Base-by-base conservation (phyloP, 92 coral and sea anemone species). In the Phenganax marumi region DNA sequence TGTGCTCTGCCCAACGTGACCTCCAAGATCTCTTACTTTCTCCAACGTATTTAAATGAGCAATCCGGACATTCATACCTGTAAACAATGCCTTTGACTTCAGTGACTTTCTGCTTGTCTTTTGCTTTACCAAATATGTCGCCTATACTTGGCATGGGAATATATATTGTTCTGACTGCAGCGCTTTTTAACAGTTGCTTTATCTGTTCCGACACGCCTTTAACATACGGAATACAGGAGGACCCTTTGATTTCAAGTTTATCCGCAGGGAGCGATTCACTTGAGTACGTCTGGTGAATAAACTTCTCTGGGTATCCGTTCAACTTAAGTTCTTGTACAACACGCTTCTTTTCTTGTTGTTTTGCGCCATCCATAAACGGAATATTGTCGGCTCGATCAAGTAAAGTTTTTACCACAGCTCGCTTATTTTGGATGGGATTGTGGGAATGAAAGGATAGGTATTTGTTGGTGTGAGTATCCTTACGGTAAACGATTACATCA, bases 401-500 rank as follows among this genome's bases (percentile, higher is more conserved):
- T 33, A 80, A 72, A 54, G 75, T 39, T 50, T 80, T 80, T 64
- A 80, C 51, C 13, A 80, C 75, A 21, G 84, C 56, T 26, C 43
- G 52, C 64, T 80, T 80, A 63, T 70, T 58, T 47, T 58, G 70
- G n/a, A 49, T 52, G 64, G 70, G 82, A 50, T 47, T 55, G 64
- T 77, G 82, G 52, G 76, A 80, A 50, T 21, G 17, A 57, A 80
- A 80, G 52, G 49, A 48, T 46, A 80, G 57, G 51, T 60, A 79
- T 52, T 79, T 79, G 23, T 79, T 52, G 2, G 83, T 79, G 55
- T 76, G 81, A 3, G 84, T 61, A 50, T 39, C 75, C 57, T 65
- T 64, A 46, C 61, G 84, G 63, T 60, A 72, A 14, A 80, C 84
- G 43, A 33, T 33, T 33, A 33, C 43, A 33, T 33, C 43, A 33